Evolutionary conservation across 2,113 vertebrate species (phyloP), one percentile per base, ranked within the genome.

Genomic region (Bolborhynchus lineola): DNA sequence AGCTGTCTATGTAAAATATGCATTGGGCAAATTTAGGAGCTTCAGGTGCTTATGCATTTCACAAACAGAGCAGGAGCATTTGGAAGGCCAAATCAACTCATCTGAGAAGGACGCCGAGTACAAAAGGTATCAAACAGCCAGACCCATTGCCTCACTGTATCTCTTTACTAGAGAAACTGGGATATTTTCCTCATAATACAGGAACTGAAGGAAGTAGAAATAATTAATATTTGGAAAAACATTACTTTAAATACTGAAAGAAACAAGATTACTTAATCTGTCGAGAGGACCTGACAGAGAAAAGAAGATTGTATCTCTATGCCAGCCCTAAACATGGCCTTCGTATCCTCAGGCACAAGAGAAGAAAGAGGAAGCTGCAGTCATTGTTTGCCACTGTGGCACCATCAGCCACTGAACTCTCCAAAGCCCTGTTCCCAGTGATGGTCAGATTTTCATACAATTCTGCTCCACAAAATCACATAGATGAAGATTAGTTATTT

Each of bases 311-410:
- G 28, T 6, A 35, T 11, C 8, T 46, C 64, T 74, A 18, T 25
- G 28, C 25, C 69, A 2, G 6, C 49, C 57, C 52, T 87, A 71
- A 81, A 68, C 9, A 16, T 5, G 19, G 89, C 53, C 14, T 33
- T 47, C 24, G 6, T 46, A n/a, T 62, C 37, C 35, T 52, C 28
- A 44, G 35, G 31, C 28, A 74, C 0, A 0, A 28, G 19, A 18
- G 46, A 77, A 68, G 42, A 46, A 82, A 74, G 18, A 5, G 13
- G 21, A 14, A 88, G 46, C 16, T 65, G 13, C 3, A 37, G 26
- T 60, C 2, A 0, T 15, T 16, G 9, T 55, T 65, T 78, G 26
- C 16, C 50, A 60, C 20, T 41, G 19, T 44, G 25, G 21, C 49
- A 83, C 13, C 60, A 46, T 26, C 37, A 62, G 46, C 4, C 47